Evolutionary conservation across 2,888 invertebrate species (phyloP), one percentile per base, ranked within the genome.

Genomic region (Harpalus rubripes): DNA sequence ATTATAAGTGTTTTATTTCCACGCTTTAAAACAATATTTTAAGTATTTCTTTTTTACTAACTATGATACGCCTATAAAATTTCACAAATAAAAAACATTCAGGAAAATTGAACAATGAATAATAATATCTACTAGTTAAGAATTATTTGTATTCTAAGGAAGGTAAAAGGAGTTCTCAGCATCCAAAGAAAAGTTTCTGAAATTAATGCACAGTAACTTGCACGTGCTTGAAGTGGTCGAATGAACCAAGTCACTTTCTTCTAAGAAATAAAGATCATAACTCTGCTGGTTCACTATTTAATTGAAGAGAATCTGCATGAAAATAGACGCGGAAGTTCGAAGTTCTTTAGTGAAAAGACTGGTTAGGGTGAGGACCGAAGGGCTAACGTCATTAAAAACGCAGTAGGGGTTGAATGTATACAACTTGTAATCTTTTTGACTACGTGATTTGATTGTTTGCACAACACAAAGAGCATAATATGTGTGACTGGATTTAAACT

Each of bases 391-490:
- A 68, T 68, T 68, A 68, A 68, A 68, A 39, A 68, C 32, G 39
- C 39, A 41, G 68, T 39, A 68, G 15, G 39, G 68, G 26, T 15
- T 1, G 68, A 68, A 39, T 18, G 63, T 8, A 10, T 39, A 15
- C 32, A 68, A 68, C 32, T 68, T 68, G 68, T 68, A 68, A 68
- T 68, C 68, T 68, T 68, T 26, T 68, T 68, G 68, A 39, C 68
- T 68, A 39, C 32, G n/a, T 68, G 68, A 68, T 68, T 12, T 26
- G 68, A 68, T 68, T 65, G 39, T 39, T 39, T 39, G 15, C n/a
- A 16, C 59, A 59, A 59, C 18, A 16, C 18, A 59, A 59, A n/a
- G 39, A 10, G 1, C 22, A 8, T 26, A 32, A 39, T 39, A 65
- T 65, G 26, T 65, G 32, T 65, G 0, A 26, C 18, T 8, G 32